Conservation (phyloP, 2,888 invertebrate species). For the Cheilosia impressa region DNA sequence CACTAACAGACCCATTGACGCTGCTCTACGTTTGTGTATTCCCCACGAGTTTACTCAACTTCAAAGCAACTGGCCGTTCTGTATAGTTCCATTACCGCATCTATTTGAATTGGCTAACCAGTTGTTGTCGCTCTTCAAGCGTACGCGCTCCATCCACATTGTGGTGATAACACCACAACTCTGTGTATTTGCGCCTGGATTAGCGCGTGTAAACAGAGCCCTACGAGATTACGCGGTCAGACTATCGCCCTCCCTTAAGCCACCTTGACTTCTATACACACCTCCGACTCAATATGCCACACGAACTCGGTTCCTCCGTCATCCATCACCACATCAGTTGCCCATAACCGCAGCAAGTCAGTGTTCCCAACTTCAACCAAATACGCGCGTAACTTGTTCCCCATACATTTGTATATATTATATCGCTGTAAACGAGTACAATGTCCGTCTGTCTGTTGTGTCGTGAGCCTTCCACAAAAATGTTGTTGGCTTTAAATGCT, state of each 20-base stretch:
- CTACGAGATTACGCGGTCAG: slow-evolving; percentile 35
- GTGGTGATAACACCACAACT: slow-evolving; percentile 33
- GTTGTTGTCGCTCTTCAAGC: background rate
- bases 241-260: slow-evolving; percentile 40
- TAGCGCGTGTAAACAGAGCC: slow-evolving; percentile 39
- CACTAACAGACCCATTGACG: slow-evolving; percentile 35
- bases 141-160: slow-evolving; percentile 12
- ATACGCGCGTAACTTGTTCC: slow-evolving; percentile 26
- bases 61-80: slow-evolving; percentile 35
- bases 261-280: slow-evolving; percentile 34
- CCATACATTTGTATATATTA: slow-evolving; percentile 4
- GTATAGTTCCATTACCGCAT: background rate
- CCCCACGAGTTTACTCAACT: slow-evolving; percentile 1
- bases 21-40: slow-evolving; percentile 7
- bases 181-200: slow-evolving; percentile 40
- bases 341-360: background rate
- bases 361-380: slow-evolving; percentile 5
- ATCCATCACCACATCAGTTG: slow-evolving; percentile 17
- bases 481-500: slow-evolving; percentile 36
- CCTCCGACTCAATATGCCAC: slow-evolving; percentile 22
- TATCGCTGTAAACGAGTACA: background rate
- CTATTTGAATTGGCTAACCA: slow-evolving; percentile 21
- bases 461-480: slow-evolving; percentile 38
- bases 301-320: slow-evolving; percentile 9
- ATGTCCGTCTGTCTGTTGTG: slow-evolving; percentile 36